Evolutionary conservation across 2,113 vertebrate species (phyloP).

Genomic region (Phasianus colchicus): DNA sequence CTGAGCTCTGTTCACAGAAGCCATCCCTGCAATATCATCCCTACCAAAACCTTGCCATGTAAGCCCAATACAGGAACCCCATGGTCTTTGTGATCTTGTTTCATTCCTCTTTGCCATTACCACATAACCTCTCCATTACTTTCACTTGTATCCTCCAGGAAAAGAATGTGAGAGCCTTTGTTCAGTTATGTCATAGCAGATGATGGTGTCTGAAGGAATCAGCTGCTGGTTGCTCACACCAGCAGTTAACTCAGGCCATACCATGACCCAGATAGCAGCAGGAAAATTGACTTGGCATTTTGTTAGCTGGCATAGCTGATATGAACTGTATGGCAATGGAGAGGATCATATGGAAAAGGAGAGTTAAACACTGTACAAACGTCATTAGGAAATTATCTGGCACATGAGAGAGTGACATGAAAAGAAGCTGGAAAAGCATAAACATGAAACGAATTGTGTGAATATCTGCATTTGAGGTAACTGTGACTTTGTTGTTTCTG

Average conservation of each 20-base stretch:
- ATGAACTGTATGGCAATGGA: not conserved
- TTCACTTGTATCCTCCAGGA: not conserved
- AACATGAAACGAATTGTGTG: rapidly evolving
- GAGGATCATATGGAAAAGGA: not conserved
- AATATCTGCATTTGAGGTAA: not conserved
- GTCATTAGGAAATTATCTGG: not conserved
- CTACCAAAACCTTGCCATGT: not conserved
- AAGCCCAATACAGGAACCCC: not conserved
- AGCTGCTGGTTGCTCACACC: not conserved
- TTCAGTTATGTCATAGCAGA: not conserved
- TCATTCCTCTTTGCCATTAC: not conserved
- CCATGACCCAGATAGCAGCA: not conserved
- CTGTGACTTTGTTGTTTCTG: not conserved
- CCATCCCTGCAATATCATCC: not conserved
- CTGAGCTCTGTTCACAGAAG: not conserved
- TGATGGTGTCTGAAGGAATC: not conserved
- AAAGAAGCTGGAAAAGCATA: not conserved
- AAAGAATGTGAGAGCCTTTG: not conserved
- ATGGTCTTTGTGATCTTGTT: rapidly evolving
- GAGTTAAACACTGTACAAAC: not conserved
- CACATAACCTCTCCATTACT: not conserved
- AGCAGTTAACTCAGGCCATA: not conserved
- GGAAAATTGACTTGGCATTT: not conserved
- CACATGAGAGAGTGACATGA: not conserved
- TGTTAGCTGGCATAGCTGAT: not conserved